phyloP scores from a whole-genome alignment of 2,113 vertebrate species.

The Tyrannus savana region DNA sequence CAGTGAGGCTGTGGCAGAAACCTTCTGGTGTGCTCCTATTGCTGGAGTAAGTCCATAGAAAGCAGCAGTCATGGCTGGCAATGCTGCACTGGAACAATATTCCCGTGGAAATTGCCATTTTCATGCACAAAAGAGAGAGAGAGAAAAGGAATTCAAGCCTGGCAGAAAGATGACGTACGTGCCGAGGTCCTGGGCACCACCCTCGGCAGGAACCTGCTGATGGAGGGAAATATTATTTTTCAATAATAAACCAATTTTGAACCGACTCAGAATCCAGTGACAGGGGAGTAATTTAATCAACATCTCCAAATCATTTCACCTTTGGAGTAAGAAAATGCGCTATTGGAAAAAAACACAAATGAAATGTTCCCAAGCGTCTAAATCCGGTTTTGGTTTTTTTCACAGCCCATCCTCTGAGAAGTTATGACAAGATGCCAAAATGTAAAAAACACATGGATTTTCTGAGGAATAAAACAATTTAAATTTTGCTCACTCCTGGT shows the following conservation, averaged over 20 bases:
- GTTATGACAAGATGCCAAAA: not conserved
- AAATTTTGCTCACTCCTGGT: not conserved
- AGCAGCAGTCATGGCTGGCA: not conserved
- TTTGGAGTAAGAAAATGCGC: not conserved
- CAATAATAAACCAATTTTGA: not conserved
- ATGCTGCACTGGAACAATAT: not conserved
- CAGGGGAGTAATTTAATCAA: slow-evolving; percentile 10
- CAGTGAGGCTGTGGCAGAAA: not conserved
- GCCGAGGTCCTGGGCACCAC: rapidly evolving
- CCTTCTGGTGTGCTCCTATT: not conserved
- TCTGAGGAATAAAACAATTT: not conserved
- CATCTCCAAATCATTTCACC: slow-evolving; percentile 19
- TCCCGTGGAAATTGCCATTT: not conserved
- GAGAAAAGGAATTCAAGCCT: not conserved
- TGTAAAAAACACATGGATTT: not conserved
- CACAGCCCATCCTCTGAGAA: not conserved
- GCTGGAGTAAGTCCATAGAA: not conserved
- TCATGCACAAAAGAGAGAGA: not conserved
- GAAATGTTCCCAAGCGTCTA: not conserved
- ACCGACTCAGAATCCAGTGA: not conserved
- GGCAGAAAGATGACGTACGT: rapidly evolving
- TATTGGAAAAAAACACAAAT: not conserved
- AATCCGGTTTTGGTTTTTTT: not conserved
- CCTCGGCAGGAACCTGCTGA: not conserved
- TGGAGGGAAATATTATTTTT: slow-evolving; percentile 9